Percentiles rank a stretch among this genome's conserved stretches.
phyloP scores from a whole-genome alignment of 2,113 vertebrate species.

The Lasiurus cinereus region DNA sequence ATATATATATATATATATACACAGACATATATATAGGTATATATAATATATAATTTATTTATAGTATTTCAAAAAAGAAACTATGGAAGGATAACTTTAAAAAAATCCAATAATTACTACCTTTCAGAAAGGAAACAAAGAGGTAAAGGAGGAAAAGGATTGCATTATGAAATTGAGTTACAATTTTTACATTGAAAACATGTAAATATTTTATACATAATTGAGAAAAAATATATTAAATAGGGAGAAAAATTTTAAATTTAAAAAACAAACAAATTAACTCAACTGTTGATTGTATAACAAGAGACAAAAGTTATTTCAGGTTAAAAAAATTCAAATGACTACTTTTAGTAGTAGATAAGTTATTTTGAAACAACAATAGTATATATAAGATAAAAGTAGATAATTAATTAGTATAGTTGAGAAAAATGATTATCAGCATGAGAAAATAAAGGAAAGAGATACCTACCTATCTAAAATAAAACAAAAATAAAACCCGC shows the following conservation, averaged over 20 bases:
- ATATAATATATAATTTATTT: neutral
- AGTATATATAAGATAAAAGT: neutral
- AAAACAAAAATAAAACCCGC: neutral
- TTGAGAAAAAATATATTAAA: neutral
- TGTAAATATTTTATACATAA: neutral
- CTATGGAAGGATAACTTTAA: neutral
- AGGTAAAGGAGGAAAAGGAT: neutral
- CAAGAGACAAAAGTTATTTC: neutral
- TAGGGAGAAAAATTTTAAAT: neutral
- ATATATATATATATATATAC: neutral
- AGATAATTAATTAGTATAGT: neutral
- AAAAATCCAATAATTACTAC: neutral
- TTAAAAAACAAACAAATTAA: neutral
- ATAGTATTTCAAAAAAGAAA: neutral
- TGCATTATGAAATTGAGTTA: neutral
- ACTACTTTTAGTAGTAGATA: neutral
- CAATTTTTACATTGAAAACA: neutral
- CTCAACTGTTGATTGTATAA: neutral
- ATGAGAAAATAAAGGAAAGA: neutral
- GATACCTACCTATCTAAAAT: neutral
- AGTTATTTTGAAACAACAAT: slow-evolving; percentile 12
- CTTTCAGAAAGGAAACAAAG: neutral
- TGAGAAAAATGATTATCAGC: neutral
- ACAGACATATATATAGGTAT: neutral
- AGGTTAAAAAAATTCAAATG: neutral